These are phyloP conservation scores for Cyprinodon tularosa DNA, from an alignment of 2,113 vertebrate genomes.

Conservation along the genomic window DNA sequence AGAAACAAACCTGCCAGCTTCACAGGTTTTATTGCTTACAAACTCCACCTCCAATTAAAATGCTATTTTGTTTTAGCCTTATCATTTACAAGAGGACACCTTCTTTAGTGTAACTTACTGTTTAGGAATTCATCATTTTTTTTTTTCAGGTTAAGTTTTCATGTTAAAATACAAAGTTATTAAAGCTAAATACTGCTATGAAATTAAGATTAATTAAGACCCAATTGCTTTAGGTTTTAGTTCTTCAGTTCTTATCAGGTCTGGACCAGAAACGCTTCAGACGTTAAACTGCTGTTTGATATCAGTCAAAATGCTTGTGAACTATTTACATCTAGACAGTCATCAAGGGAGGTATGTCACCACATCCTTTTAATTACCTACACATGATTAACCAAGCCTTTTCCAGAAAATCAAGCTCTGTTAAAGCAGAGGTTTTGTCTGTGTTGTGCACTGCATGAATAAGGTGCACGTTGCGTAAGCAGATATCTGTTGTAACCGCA, in stretches of 20 bases:
- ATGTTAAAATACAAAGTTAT: too few relatives aligned
- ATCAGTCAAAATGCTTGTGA: not conserved
- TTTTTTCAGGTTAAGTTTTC: not conserved
- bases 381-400: not conserved
- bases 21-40: not conserved
- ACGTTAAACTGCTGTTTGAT: not conserved
- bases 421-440: not conserved
- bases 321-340: not conserved
- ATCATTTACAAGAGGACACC: too few relatives aligned
- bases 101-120: too few relatives aligned
- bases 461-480: not conserved
- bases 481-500: not conserved
- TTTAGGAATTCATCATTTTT: too few relatives aligned
- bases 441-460: not conserved
- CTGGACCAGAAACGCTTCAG: not conserved
- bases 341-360: not conserved
- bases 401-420: not conserved
- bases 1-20: not conserved
- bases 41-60: too few relatives aligned
- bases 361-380: not conserved
- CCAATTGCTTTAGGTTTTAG: too few relatives aligned
- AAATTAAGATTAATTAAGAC: too few relatives aligned
- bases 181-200: too few relatives aligned
- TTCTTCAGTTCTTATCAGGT: not conserved
- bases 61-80: too few relatives aligned